Evolutionary conservation across 2,888 invertebrate species (phyloP).

Genomic region (Pardosa pseudoannulata): DNA sequence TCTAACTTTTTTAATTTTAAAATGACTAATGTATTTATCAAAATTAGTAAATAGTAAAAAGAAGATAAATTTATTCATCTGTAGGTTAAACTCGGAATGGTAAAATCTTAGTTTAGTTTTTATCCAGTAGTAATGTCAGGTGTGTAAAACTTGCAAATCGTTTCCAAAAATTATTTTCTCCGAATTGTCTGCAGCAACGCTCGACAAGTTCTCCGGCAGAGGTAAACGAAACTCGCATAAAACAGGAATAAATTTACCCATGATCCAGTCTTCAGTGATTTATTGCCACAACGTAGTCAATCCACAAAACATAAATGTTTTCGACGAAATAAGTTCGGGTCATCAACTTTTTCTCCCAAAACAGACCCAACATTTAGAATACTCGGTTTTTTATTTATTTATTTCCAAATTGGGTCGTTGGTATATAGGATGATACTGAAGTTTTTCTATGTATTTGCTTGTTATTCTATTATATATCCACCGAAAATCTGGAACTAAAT

Average conservation of each 20-base stretch:
- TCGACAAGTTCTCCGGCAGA: slow-evolving; percentile 27
- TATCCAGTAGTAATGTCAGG: no score
- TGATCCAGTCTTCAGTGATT: slow-evolving; percentile 55
- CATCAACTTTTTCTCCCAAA: slow-evolving; percentile 61
- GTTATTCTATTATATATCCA: no score
- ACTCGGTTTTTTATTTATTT: slow-evolving; percentile 36
- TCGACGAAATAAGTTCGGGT: slow-evolving; percentile 60
- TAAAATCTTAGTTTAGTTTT: no score
- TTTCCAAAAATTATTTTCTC: slow-evolving; percentile 18
- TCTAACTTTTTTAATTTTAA: no score
- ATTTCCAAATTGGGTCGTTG: slow-evolving; percentile 43
- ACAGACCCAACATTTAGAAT: slow-evolving; percentile 18
- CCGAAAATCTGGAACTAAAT: no score
- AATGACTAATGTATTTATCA: no score
- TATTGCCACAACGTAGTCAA: slow-evolving; percentile 47
- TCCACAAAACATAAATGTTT: slow-evolving; percentile 40
- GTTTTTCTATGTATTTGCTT: neutral
- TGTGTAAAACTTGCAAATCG: neutral
- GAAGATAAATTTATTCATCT: no score
- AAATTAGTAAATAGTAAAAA: no score
- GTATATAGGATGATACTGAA: neutral
- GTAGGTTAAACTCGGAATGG: no score
- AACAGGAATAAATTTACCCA: slow-evolving; percentile 46
- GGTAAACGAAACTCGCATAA: slow-evolving; percentile 39
- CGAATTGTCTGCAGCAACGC: slow-evolving; percentile 30